phyloP scores from a whole-genome alignment of 1,140 invertebrate genomes.

The Aphidius ervi region DNA sequence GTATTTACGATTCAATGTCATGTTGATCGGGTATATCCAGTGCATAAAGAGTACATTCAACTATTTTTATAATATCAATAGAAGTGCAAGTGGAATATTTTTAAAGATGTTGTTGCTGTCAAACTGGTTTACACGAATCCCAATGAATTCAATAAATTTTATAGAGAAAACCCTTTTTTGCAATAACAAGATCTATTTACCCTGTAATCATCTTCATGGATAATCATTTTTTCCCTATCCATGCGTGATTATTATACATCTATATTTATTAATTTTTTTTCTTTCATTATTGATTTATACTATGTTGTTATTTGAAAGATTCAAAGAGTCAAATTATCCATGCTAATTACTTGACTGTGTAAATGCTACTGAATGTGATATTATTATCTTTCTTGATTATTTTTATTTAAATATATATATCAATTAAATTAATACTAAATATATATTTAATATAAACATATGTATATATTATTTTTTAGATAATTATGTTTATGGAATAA shows the following conservation, averaged over 20 bases:
- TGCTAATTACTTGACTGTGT: too few relatives aligned
- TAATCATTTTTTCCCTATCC: not conserved
- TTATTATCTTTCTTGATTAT: too few relatives aligned
- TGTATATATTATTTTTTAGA: not conserved
- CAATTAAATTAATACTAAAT: too few relatives aligned
- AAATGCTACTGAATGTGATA: too few relatives aligned
- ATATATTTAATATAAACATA: not conserved
- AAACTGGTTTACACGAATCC: slow-evolving; percentile 40
- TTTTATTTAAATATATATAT: too few relatives aligned
- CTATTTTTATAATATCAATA: slow-evolving; percentile 32
- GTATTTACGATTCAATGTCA: too few relatives aligned
- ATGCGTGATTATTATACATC: too few relatives aligned
- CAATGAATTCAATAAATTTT: slow-evolving; percentile 15
- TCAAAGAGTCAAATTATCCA: too few relatives aligned
- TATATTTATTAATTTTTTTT: too few relatives aligned
- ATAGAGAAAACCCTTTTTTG: slow-evolving; percentile 2
- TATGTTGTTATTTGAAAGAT: too few relatives aligned
- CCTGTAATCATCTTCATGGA: slow-evolving; percentile 8
- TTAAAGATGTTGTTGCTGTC: slow-evolving; percentile 32
- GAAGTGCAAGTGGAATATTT: slow-evolving; percentile 19
- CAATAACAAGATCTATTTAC: not conserved
- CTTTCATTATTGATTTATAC: too few relatives aligned
- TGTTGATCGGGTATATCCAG: too few relatives aligned
- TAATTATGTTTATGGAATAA: slow-evolving; percentile 2
- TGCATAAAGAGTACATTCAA: slow-evolving; percentile 17